Conservation (phyloP, 2,113 vertebrate genomes). For the Rhea pennata region DNA sequence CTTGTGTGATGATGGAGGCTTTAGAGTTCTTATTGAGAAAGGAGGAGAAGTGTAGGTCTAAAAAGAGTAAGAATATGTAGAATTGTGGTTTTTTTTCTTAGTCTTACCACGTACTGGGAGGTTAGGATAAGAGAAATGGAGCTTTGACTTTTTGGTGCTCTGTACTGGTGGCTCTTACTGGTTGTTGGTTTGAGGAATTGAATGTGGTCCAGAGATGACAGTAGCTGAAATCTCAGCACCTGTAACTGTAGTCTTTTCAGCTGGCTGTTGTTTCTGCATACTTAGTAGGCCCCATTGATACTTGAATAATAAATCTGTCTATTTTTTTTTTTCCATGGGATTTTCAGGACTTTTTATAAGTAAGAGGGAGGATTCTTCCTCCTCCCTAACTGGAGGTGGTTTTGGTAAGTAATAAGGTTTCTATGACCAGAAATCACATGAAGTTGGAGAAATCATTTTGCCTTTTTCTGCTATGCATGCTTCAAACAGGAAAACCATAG, state of each 20-base stretch:
- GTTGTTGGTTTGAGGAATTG: neutral
- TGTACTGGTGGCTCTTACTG: neutral
- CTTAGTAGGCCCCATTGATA: neutral
- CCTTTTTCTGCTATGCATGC: neutral
- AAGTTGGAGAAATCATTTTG: neutral
- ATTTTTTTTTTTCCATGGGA: neutral
- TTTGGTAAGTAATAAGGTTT: neutral
- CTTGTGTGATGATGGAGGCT: neutral
- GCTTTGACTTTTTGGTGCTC: neutral
- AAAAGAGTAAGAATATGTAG: neutral
- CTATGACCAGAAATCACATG: rapidly evolving
- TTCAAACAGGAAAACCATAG: neutral
- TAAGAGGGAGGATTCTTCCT: neutral
- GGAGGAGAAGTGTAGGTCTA: neutral
- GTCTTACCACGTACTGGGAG: neutral
- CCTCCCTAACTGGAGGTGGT: neutral
- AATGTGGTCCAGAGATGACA: neutral
- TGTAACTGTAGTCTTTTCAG: conserved; percentile 5
- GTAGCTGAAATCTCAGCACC: neutral
- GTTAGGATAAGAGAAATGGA: neutral
- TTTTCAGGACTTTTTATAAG: neutral
- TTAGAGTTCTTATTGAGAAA: neutral
- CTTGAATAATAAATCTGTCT: neutral
- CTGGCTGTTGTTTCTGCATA: neutral
- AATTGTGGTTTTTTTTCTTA: neutral